Base-by-base conservation (phyloP, 2,888 invertebrate genomes). In the Eupsilia transversa region DNA sequence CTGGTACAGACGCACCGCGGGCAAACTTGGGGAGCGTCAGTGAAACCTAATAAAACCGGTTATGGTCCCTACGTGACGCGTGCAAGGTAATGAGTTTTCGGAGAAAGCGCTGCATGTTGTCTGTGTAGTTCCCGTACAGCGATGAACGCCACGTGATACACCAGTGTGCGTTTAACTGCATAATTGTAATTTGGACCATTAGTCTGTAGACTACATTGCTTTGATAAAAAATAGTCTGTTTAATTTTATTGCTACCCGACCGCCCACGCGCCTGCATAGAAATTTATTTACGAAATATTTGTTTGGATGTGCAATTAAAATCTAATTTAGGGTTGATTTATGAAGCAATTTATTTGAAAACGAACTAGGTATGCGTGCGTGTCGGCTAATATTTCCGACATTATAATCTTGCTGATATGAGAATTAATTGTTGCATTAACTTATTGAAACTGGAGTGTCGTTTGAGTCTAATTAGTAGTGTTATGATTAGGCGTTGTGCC, bases 11-110 rank as follows among this genome's bases (percentile, higher is more conserved):
- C 90, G 89, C 83, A 87, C 86, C 88, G 86, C 82, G 57, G 74
- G 78, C 84, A 81, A 89, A 88, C 87, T 90, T 87, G 87, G 92
- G 92, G 91, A 89, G 91, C 91, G 92, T 91, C 92, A 92, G 93
- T 92, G 94, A 94, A 95, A 95, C 95, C 95, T 94, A 96, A 96
- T 96, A 95, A 95, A 95, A 94, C 94, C 93, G 91, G 95, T 94
- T 95, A 94, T 93, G 92, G 92, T 90, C 91, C 92, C 92, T 93
- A 94, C 94, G 95, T 94, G 94, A 95, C 96, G 95, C 95, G 95
- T 94, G 95, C 92, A 89, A 87, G 85, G 92, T 95, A 95, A 96
- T 96, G 95, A 95, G 95, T 93, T 95, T 96, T 95, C 94, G 94
- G 94, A 94, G 95, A 96, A 95, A 94, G 93, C 94, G 84, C 86